Evolutionary conservation across 2,113 vertebrate genomes (phyloP), one percentile per base, ranked within the genome.

Genomic region (Hystrix cristata): DNA sequence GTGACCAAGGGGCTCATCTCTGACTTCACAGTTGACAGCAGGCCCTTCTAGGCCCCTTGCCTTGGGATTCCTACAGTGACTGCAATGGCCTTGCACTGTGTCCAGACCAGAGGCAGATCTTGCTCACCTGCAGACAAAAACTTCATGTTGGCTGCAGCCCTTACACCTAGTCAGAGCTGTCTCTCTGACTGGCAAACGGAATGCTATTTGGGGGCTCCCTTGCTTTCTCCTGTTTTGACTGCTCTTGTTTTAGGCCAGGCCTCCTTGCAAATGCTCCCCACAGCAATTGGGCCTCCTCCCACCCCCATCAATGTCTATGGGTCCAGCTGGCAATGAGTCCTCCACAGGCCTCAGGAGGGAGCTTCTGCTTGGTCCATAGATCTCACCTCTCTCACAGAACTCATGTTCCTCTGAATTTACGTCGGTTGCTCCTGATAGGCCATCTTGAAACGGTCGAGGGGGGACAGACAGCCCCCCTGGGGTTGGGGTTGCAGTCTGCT

Each of bases 1-100:
- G 5, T 43, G 38, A 55, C 4, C 48, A 59, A n/a, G 46, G 76
- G 48, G 2, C 15, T 78, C 48, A 34, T 8, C 76, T 78, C 78
- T 55, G 51, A 55, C 84, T 92, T 85, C 16, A 27, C 18, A 2
- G 46, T 78, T 88, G 11, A 27, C 43, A 15, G 4, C 67, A 89
- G 72, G 34, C 38, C 80, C 60, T 53, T 85, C 29, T 29, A 11
- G 8, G 15, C 29, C 1, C 7, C 87, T 34, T 19, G 16, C 16
- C 21, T 59, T 31, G 46, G 5, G 34, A 15, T 15, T n/a, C 27
- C 29, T 46, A 43, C 21, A 21, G 31, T 60, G 31, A 13, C 76
- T 25, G n/a, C 14, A 29, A 0, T 2, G 12, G 53, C 14, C 1
- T n/a, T 21, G 13, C 25, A 3, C 21, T 59, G 10, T 25, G 7